Conservation (phyloP, 2,888 invertebrate genomes). For the Laothoe populi region DNA sequence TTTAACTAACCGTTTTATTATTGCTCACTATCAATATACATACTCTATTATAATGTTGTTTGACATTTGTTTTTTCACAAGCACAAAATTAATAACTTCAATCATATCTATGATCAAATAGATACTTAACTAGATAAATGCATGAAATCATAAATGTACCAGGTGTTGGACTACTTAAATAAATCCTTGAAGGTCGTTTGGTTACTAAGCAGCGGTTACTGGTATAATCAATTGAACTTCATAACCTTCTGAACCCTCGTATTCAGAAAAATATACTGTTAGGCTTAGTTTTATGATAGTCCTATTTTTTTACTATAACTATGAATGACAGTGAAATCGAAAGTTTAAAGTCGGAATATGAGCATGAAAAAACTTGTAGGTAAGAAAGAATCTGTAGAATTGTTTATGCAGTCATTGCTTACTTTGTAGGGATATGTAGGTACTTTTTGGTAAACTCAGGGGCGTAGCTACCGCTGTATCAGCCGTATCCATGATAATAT, state of each 20-base stretch:
- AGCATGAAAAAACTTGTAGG: constrained; percentile 79
- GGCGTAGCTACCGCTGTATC: too few species aligned
- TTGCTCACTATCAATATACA: not conserved
- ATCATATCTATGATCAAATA: not conserved
- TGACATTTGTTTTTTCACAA: too few species aligned
- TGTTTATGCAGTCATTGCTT: too few species aligned
- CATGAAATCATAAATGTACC: not conserved
- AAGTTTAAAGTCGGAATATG: constrained; percentile 72
- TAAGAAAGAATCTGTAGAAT: too few species aligned
- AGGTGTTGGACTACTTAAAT: constrained; percentile 14
- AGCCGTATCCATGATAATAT: too few species aligned
- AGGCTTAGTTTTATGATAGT: not conserved
- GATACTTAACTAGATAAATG: not conserved
- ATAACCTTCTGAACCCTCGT: not conserved
- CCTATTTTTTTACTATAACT: constrained; percentile 31
- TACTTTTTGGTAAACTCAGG: too few species aligned
- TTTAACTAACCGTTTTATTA: constrained; percentile 7
- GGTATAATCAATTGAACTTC: constrained; percentile 30
- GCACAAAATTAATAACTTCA: not conserved
- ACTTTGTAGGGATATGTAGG: too few species aligned
- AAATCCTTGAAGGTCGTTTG: not conserved
- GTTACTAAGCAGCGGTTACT: constrained; percentile 30
- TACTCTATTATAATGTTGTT: not conserved
- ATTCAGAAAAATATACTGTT: not conserved
- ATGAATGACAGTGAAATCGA: constrained; percentile 80